Percentiles rank a stretch among this genome's conserved stretches.
These are phyloP conservation scores for Diarsia mendica DNA, from an alignment of 2,888 invertebrate species.

Conservation along the genomic window DNA sequence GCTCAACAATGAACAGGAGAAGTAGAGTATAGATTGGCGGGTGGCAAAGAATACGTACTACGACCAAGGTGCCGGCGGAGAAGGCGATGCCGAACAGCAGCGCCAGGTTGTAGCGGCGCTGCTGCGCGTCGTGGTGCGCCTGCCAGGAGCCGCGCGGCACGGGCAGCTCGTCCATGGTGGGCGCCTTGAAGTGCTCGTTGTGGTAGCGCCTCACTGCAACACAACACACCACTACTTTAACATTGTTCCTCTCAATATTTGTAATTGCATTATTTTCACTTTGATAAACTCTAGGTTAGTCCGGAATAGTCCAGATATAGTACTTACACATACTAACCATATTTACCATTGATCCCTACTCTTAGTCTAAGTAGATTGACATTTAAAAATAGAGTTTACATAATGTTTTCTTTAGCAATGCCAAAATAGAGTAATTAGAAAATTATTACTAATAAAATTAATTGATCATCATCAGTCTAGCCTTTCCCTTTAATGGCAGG, in stretches of 20 bases:
- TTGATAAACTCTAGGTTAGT: neutral
- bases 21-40: neutral
- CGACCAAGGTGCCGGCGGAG: slow-evolving; percentile 83
- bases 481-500: neutral
- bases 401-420: neutral
- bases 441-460: neutral
- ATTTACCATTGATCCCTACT: neutral
- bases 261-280: neutral
- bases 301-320: neutral
- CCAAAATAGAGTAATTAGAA: neutral
- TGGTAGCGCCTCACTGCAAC: slow-evolving; percentile 84
- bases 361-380: neutral
- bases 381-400: neutral
- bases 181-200: slow-evolving; percentile 80
- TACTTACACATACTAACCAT: neutral
- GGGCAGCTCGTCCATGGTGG: slow-evolving; percentile 94
- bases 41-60: slow-evolving; percentile 74
- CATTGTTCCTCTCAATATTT: neutral
- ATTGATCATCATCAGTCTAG: neutral
- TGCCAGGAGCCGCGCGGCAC: slow-evolving; percentile 95
- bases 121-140: slow-evolving; percentile 91
- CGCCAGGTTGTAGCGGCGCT: slow-evolving; percentile 92
- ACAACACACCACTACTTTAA: neutral
- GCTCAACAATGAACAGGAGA: neutral
- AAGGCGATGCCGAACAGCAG: slow-evolving; percentile 91